phyloP scores from a whole-genome alignment of 2,888 invertebrate genomes.

The Rhopalosiphum nymphaeae region DNA sequence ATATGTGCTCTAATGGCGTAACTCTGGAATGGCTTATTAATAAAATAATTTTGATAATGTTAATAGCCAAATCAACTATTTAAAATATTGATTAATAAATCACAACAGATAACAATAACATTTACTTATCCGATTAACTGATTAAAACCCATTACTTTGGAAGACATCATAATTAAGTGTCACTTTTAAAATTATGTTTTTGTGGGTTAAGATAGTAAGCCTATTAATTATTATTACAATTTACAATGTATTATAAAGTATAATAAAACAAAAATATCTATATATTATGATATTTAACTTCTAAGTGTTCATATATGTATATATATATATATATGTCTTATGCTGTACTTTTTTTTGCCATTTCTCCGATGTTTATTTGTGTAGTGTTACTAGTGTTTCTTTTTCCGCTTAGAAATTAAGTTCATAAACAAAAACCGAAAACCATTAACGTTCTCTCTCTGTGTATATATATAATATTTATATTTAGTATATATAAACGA shows the following conservation, averaged over 20 bases:
- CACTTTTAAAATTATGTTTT: not conserved
- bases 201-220: not conserved
- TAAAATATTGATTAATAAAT: not conserved
- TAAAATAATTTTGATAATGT: not conserved
- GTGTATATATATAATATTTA: not conserved
- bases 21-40: too few relatives aligned
- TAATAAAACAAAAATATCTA: not conserved
- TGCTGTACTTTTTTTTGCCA: not conserved
- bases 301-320: too few relatives aligned
- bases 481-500: not conserved
- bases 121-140: not conserved
- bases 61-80: not conserved
- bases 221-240: not conserved
- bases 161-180: not conserved
- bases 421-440: not conserved
- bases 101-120: not conserved
- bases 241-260: not conserved
- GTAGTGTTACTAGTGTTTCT: not conserved
- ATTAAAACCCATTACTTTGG: not conserved
- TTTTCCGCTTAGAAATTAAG: not conserved
- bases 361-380: not conserved
- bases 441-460: not conserved
- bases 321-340: not conserved
- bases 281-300: not conserved
- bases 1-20: not conserved